Evolutionary conservation across 2,797 vertebrate species (phyloP), one percentile per base, ranked within the genome.

Genomic region (Enteromius treurensis): DNA sequence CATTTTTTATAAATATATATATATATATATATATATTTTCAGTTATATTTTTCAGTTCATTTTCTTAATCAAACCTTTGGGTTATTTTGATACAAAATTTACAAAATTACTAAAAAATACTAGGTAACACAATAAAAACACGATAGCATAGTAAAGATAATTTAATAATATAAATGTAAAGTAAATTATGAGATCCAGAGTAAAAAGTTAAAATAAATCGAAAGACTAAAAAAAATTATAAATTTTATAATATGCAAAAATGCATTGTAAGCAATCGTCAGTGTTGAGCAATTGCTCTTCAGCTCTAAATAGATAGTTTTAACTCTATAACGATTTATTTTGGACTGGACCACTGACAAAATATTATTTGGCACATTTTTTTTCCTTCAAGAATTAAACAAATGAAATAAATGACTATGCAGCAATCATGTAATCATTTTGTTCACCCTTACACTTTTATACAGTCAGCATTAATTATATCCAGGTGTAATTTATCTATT

Each of bases 381-480:
- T 75, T 77, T 1, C 17, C 4, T 0, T 19, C 5, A 77, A 21
- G 32, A 77, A 19, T 58, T 76, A 42, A 55, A 75, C 47, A 29
- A 51, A 51, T n/a, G 1, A 34, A 49, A 49, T 49, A 29, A 60
- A 60, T 42, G 15, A 77, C 10, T 23, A 2, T 45, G 49, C 37
- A n/a, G 17, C 17, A 40, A 21, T 80, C 26, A 49, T 60, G n/a
- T 13, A 45, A 70, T 60, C 37, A 71, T 45, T 71, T 17, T n/a
- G 19, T 64, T 74, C 45, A 26, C 29, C 13, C 42, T 64, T 37
- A 81, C 29, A 81, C 42, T 29, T 47, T 37, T 9, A 74, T 51
- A 81, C 21, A 81, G 13, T 74, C 55, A 74, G 8, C 13, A 47
- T 62, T 81, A 73, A 81, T 75, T 75, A 82, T 51, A 32, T 53